Evolutionary conservation across 2,797 vertebrate genomes (phyloP), one percentile per base, ranked within the genome.

Genomic region (Pyrrhura leucotis): DNA sequence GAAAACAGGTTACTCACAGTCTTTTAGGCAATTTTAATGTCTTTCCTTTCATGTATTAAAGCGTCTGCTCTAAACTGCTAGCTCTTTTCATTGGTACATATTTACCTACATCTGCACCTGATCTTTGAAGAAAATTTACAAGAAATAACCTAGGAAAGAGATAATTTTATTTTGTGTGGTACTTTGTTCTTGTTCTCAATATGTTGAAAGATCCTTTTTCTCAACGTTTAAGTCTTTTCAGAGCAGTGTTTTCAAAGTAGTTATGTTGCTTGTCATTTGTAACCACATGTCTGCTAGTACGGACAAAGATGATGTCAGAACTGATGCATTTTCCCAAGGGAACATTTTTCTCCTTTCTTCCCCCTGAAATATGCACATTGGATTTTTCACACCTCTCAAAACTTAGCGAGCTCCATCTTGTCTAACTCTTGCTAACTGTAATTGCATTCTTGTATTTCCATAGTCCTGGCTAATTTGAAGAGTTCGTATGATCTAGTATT

Each of bases 351-450:
- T 9, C 10, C 19, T 72, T 79, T 91, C n/a, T 79, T 48, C 37
- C 11, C 14, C 26, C n/a, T 73, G 54, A 92, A 67, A 42, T 65
- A 53, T 0, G 2, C 3, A 29, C 0, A 2, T 2, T 69, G 26
- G 23, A 26, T 12, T 63, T 66, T 85, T 50, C 16, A 44, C 37
- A 14, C 22, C 6, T 31, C 28, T 56, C 37, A 72, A 89, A 81
- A 56, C 1, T 68, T 15, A 59, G 40, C 0, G 0, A 80, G 22
- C 69, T 66, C 12, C 17, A 17, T 37, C n/a, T 71, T 72, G 8
- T 72, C 21, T 51, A 59, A 72, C 14, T 71, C 44, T 35, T 68
- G 9, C 4, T 47, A 47, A 28, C 29, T 63, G 0, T 44, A 76
- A 35, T 37, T 75, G 33, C 3, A 39, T 65, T 87, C 25, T 37